Base-by-base conservation (phyloP, 2,797 vertebrate genomes). In the Synanceia verrucosa region DNA sequence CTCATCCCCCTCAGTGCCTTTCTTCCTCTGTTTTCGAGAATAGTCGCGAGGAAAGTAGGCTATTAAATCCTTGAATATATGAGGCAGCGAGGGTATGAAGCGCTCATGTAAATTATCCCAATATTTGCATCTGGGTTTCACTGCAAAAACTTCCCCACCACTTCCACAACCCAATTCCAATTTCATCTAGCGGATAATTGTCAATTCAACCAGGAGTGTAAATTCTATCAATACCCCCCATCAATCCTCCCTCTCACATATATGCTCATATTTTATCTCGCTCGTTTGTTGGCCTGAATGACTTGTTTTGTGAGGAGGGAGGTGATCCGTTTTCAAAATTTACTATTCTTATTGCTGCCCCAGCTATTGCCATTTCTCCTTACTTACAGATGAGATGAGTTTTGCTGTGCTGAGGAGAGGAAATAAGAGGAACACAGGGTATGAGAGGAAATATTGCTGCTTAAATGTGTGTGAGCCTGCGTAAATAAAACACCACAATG, bases 161-260 rank as follows among this genome's bases (percentile, higher is more conserved):
- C 65, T 74, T 82, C 82, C 73, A 79, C 76, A 86, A 76, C 84
- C 76, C 85, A 81, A 88, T 92, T 90, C 79, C 85, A 81, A 73
- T 89, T 94, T 91, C 78, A 82, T 88, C 83, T 63, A 29, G 73
- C 47, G 78, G 73, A 90, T 92, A 86, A 92, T 89, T 90, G 80
- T 91, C 85, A 81, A 85, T 88, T 86, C 82, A 78, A 65, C 58
- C 72, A 72, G 71, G 67, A 83, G 76, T 79, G 74, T 88, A 89
- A 89, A 90, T 90, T 87, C 78, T 73, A 89, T 88, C 87, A 89
- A 88, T 78, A 72, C 36, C 70, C 47, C 33, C 59, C 77, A 88
- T 89, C 86, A 85, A 83, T 86, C 80, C 70, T 79, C 47, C 29
- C 23, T 67, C 79, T 82, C 73, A 75, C 67, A 81, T 73, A 59